A percentile compares a stretch with the other conserved stretches of the same genome.
Conservation (phyloP, 2,113 vertebrate genomes). For the Madoqua kirkii region DNA sequence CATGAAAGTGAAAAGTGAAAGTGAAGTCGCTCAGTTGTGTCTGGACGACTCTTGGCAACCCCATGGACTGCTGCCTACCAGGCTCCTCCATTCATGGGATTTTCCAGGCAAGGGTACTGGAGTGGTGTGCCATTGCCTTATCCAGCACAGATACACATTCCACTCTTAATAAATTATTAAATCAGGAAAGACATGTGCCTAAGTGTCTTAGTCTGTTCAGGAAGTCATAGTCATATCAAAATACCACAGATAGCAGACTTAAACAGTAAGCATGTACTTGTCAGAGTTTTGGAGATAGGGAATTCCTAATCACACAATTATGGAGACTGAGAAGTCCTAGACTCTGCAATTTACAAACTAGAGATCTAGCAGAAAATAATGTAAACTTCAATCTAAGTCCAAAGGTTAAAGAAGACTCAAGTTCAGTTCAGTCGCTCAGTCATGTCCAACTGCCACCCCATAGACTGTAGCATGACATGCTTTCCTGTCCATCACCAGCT, state of each 20-base stretch:
- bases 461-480: background rate
- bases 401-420: background rate
- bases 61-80: too few species aligned
- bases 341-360: background rate
- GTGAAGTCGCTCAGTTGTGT: too few species aligned
- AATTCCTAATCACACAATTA: background rate
- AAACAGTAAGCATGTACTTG: background rate
- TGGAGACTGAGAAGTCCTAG: background rate
- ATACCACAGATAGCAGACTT: background rate
- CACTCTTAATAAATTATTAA: background rate
- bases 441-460: background rate
- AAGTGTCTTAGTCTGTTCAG: background rate
- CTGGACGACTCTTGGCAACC: too few species aligned
- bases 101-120: too few species aligned
- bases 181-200: background rate
- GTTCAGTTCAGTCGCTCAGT: background rate
- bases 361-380: background rate
- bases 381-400: background rate
- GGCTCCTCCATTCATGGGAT: too few species aligned
- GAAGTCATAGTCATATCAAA: background rate
- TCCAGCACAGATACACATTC: background rate
- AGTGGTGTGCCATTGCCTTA: too few species aligned
- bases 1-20: too few species aligned
- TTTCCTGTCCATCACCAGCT: background rate
- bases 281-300: background rate